Base-by-base conservation (phyloP, 2,797 vertebrate species). In the Myotis findleyi region DNA sequence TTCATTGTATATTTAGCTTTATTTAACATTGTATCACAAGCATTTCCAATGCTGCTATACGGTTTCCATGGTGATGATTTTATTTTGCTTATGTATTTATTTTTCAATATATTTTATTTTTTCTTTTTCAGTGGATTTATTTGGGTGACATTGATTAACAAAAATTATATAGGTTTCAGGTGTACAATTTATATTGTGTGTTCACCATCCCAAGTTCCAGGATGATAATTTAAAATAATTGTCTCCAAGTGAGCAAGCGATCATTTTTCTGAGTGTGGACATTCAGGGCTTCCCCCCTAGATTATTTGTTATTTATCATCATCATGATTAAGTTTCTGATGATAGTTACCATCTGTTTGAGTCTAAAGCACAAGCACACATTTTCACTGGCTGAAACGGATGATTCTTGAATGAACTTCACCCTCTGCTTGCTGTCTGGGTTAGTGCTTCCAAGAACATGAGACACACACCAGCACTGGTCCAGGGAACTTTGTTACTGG, bases 151-250 rank as follows among this genome's bases (percentile, higher is more conserved):
- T 68, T 18, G 17, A 33, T 33, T 68, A 66, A 66, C 16, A 66
- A 33, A 33, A 66, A 66, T 66, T 66, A 66, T 33, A 68, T 68
- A 36, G n/a, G 64, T 68, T 33, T 33, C 64, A 68, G 8, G 18
- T 68, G 64, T 68, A 68, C 64, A 36, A 36, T 68, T 68, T 36
- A 33, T 68, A 68, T 68, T 33, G 7, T 20, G 4, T 68, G 17
- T 10, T 68, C 64, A 68, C 17, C 64, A 66, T 33, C 64, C n/a
- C 64, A 68, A 33, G n/a, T 14, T 93, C 53, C 49, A 53, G 69
- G 49, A 57, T 36, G 7, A 69, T 72, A 57, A 41, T 69, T 94
- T 93, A 9, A 95, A 89, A 86, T 62, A 85, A 82, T 38, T 89
- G 49, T 72, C 51, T 76, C 33, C 7, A 53, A 49, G 38, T 85